A percentile compares a stretch with the other conserved stretches of the same genome.
These are phyloP conservation scores for Silurus asotus DNA, from an alignment of 2,113 vertebrate genomes.

Conservation along the genomic window DNA sequence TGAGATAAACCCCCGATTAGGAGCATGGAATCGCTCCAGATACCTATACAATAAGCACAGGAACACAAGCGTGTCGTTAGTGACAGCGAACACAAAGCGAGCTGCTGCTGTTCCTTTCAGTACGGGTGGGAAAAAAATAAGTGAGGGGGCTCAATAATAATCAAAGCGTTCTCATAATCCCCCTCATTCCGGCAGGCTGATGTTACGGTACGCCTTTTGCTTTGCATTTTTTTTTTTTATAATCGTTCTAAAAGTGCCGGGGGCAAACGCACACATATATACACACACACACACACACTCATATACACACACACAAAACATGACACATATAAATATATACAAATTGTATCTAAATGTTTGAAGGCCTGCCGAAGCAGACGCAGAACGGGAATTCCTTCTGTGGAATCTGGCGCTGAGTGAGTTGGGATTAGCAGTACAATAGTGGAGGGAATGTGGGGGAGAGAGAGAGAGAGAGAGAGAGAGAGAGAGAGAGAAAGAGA, in stretches of 20 bases:
- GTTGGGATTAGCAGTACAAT: slow-evolving; percentile 77
- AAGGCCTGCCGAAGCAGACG: slow-evolving; percentile 56
- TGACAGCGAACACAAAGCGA: slow-evolving; percentile 65
- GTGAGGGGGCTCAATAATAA: slow-evolving; percentile 72
- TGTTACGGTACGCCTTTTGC: slow-evolving; percentile 63
- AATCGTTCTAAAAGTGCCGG: slow-evolving; percentile 57
- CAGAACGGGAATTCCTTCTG: slow-evolving; percentile 71
- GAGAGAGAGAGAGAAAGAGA: slow-evolving; percentile 1
- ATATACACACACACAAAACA: slow-evolving; percentile 61
- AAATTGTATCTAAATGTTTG: slow-evolving; percentile 63
- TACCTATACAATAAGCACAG: slow-evolving; percentile 66
- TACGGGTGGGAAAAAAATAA: slow-evolving; percentile 56
- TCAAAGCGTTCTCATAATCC: slow-evolving; percentile 74
- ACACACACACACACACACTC: slow-evolving; percentile 57
- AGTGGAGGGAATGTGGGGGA: slow-evolving; percentile 71
- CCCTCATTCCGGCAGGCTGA: slow-evolving; percentile 72
- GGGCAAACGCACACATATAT: slow-evolving; percentile 40
- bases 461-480: slow-evolving; percentile 49
- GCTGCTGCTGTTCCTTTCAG: slow-evolving; percentile 69
- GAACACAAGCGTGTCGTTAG: slow-evolving; percentile 67
- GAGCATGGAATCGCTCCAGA: slow-evolving; percentile 68
- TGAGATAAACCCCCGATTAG: slow-evolving; percentile 71
- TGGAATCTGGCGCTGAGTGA: slow-evolving; percentile 77
- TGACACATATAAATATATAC: slow-evolving; percentile 67
- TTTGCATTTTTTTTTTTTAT: slow-evolving; percentile 56